Conservation (phyloP, 2,797 vertebrate genomes). For the Falco rusticolus region DNA sequence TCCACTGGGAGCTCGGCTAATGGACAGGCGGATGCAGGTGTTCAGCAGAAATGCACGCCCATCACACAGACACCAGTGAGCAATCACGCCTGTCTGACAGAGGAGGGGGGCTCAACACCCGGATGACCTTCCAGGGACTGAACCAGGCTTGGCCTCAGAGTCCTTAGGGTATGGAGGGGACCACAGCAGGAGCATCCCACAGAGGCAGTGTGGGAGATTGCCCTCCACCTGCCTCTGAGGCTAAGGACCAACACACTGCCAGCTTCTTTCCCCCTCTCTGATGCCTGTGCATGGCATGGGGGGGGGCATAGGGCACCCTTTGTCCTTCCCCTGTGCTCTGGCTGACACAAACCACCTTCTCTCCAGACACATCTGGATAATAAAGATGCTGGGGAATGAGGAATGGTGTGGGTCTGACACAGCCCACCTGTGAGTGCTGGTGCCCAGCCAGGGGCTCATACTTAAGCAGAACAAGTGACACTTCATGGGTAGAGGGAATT, state of each 20-base stretch:
- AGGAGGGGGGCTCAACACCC: neutral
- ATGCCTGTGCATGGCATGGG: neutral
- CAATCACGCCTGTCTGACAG: neutral
- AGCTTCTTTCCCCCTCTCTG: rapidly evolving
- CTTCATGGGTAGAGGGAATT: neutral
- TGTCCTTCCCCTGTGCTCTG: neutral
- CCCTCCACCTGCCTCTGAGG: neutral
- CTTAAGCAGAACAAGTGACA: rapidly evolving
- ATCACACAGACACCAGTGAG: rapidly evolving
- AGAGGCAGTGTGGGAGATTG: rapidly evolving
- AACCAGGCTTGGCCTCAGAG: neutral
- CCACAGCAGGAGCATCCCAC: neutral
- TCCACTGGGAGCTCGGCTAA: neutral
- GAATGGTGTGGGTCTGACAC: rapidly evolving
- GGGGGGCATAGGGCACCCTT: rapidly evolving
- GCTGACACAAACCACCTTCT: neutral
- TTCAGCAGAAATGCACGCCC: neutral
- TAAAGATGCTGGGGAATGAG: neutral
- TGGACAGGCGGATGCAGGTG: neutral
- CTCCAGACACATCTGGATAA: neutral
- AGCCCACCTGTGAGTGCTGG: rapidly evolving
- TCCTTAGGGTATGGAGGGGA: neutral
- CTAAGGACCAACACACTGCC: neutral
- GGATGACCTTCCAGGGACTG: neutral
- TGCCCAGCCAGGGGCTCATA: neutral